Evolutionary conservation across 2,113 vertebrate genomes (phyloP), one percentile per base, ranked within the genome.

Genomic region (Nothoprocta perdicaria): DNA sequence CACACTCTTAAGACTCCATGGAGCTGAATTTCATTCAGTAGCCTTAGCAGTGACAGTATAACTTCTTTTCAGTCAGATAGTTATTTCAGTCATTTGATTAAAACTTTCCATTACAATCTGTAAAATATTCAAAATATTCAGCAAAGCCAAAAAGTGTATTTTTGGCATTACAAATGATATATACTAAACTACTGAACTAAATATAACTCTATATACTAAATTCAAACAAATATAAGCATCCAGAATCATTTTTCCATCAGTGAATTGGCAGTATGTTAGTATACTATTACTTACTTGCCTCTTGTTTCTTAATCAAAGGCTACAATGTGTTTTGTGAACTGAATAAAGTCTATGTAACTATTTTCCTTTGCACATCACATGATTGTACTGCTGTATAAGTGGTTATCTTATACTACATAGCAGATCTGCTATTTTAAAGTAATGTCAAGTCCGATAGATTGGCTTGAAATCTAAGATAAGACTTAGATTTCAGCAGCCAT

Each of bases 391-490:
- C 27, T 62, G 45, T 52, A 50, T 53, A 46, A 75, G 22, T 50
- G 31, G 3, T 5, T 6, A 29, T 57, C 31, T 31, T 45, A 18
- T n/a, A 77, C 43, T 65, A 12, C 17, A 67, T 57, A n/a, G 24
- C 4, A 71, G 13, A 86, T 5, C 3, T 84, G 40, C 40, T 66
- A 67, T 41, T 79, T 89, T 75, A 74, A 19, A 24, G 19, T 35
- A 69, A 58, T 0, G 0, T 40, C 41, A 84, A 80, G 27, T 2
- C 0, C 1, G 11, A 6, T 7, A 38, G 5, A 4, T 38, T 41
- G 62, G 16, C 17, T 6, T n/a, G 46, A 48, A 48, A 48, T 23
- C 48, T 48, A 48, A 48, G 46, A 46, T 9, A 46, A 46, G 48
- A 63, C 10, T 61, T 4, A 40, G 31, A n/a, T n/a, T 89, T 72